Base-by-base conservation (phyloP, 64 coral and sea anemone genomes). In the Montipora cactus region DNA sequence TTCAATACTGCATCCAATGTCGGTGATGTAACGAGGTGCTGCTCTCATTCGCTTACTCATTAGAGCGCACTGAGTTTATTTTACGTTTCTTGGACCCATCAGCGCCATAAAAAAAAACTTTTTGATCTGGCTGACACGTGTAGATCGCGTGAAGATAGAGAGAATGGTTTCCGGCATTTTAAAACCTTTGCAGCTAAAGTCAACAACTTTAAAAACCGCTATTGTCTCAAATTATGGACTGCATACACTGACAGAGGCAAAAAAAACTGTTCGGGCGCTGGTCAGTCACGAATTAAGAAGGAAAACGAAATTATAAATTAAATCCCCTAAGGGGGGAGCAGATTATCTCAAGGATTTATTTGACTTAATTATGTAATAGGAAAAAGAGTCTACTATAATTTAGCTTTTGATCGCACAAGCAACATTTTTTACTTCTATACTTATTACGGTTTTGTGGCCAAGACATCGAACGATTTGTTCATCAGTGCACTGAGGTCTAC, bases 61-160 rank as follows among this genome's bases (percentile, higher is more conserved):
- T 86, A 71, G 37, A 86, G 46, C 68, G 20, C 62, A 10, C 62
- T 86, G 45, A 86, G 64, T 72, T 86, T 86, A 86, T 48, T 72
- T 86, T 86, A 71, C 44, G 64, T 64, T 71, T 5, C 37, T 71
- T 12, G 46, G 46, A 71, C 46, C 82, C 66, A 86, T 86, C 82
- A 47, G 66, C 62, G 82, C 66, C 82, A 69, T 71, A 64, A 64
- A 64, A 64, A 84, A 67, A 84, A 68, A 86, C 44, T 22, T 71
- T 47, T 44, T 86, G 68, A 86, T 72, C 62, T 86, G 15, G 19
- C 82, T 64, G 82, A 86, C 82, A 86, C 82, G 82, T 66, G 82
- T 72, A 86, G 82, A 86, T 86, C 64, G 82, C 66, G 45, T 67
- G 62, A 8, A 86, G 82, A 86, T 86, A 86, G 82, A 86, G 66